Conservation (phyloP, 2,797 vertebrate genomes). For the Darevskia mixta region DNA sequence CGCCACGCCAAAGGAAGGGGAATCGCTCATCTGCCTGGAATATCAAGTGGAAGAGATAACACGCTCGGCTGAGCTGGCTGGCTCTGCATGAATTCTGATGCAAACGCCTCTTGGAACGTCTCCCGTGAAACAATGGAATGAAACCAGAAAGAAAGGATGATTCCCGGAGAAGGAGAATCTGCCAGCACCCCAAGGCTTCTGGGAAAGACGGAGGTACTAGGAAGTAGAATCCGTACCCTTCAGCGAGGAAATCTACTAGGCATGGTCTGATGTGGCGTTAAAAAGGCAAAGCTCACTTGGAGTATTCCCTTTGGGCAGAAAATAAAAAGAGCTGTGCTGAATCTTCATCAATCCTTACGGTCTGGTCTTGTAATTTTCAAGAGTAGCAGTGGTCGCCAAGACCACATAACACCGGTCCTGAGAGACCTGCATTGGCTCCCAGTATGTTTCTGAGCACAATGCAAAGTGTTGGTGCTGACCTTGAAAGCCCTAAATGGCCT, state of each 20-base stretch:
- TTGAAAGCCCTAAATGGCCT: too few relatives aligned
- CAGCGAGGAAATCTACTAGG: not conserved
- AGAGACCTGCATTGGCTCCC: too few relatives aligned
- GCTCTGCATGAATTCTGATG: slow-evolving; percentile 64
- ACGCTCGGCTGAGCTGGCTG: slow-evolving; percentile 52
- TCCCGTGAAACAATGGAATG: not conserved
- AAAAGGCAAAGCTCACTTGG: not conserved
- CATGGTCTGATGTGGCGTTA: not conserved
- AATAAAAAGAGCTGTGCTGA: not conserved
- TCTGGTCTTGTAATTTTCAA: too few relatives aligned
- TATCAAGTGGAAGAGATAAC: slow-evolving; percentile 63
- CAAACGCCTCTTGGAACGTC: slow-evolving; percentile 11
- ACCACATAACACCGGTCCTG: too few relatives aligned
- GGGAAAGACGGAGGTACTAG: not conserved
- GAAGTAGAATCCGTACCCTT: not conserved
- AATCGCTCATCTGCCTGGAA: slow-evolving; percentile 65
- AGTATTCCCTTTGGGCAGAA: not conserved
- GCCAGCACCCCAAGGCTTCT: not conserved
- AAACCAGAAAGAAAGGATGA: slow-evolving; percentile 5
- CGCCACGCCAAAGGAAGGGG: slow-evolving; percentile 68
- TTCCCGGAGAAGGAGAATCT: not conserved
- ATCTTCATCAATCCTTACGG: too few relatives aligned
- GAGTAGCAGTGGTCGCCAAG: too few relatives aligned
- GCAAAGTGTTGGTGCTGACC: too few relatives aligned
- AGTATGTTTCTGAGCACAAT: too few relatives aligned